Evolutionary conservation across 2,888 invertebrate species (phyloP), one percentile per base, ranked within the genome.

Genomic region (Taphrorychus bicolor): DNA sequence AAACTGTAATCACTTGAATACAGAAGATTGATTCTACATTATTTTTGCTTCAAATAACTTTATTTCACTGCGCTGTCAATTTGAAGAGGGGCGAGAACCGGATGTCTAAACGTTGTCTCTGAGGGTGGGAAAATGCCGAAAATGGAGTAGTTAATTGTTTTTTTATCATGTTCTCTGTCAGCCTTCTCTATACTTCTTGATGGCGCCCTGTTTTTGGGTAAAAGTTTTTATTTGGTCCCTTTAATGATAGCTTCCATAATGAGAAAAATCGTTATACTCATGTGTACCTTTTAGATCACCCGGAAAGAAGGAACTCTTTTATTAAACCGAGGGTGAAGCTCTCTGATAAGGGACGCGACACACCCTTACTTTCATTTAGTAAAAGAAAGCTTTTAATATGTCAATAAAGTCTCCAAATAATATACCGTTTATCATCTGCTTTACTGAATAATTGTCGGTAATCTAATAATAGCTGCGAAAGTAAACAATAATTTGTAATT

Each of bases 81-180:
- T 60, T 66, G 61, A 66, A 66, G 60, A 66, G 66, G 66, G 66
- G 22, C 66, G 59, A 40, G 52, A 66, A 66, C 57, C 66, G 60
- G 66, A 62, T 62, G 62, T 67, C 67, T 67, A 67, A 67, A 62
- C 67, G 58, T 58, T 67, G 58, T 62, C 67, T 67, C 51, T 42
- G 41, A 67, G 67, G 62, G 62, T 67, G 58, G 52, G 61, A 67
- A 67, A 67, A 67, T 67, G 62, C 60, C 66, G 60, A 66, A 66
- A 66, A 66, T 66, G 67, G 67, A 62, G 67, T 57, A 59, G 67
- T 62, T 67, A 67, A 67, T 67, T 67, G 67, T 67, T 67, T 67
- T 67, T 67, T 67, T 62, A 58, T 62, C 61, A 58, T 57, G 65
- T 59, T 53, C 62, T 40, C 67, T 57, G 67, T 67, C 67, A 56